phyloP scores from a whole-genome alignment of 2,888 invertebrate genomes.

The Eurytoma californica region DNA sequence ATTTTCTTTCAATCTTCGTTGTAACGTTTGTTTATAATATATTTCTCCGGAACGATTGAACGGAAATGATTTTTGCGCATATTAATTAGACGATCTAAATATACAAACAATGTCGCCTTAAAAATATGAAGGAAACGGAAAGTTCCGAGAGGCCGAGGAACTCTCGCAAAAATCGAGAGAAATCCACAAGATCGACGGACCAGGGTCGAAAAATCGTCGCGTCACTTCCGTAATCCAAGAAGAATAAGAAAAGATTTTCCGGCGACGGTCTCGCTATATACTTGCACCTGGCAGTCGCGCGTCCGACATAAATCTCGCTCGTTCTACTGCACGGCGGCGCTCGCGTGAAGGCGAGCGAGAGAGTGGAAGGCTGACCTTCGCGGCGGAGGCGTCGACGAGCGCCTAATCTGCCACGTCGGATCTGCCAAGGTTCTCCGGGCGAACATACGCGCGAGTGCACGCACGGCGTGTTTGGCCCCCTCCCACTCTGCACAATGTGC shows the following conservation, averaged over 20 bases:
- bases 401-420: conserved; percentile 49
- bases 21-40: too few relatives aligned
- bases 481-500: conserved; percentile 16
- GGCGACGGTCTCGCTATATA: conserved; percentile 4
- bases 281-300: conserved; percentile 11
- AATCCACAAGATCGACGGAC: neutral
- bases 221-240: neutral
- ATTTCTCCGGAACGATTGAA: too few relatives aligned
- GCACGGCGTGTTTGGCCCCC: conserved; percentile 33
- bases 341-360: conserved; percentile 28
- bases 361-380: conserved; percentile 38
- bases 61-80: too few relatives aligned
- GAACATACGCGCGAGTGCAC: conserved; percentile 39
- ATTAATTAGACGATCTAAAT: too few relatives aligned
- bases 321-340: conserved; percentile 20
- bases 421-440: conserved; percentile 49
- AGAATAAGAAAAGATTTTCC: neutral
- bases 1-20: too few relatives aligned
- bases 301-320: conserved; percentile 39
- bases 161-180: too few relatives aligned
- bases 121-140: too few relatives aligned
- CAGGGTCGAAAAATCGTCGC: neutral
- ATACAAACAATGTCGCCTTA: too few relatives aligned
- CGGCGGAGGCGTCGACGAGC: conserved; percentile 24
- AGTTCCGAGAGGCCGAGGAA: too few relatives aligned